Evolutionary conservation across 2,797 vertebrate genomes (phyloP).

Genomic region (Lemur catta): DNA sequence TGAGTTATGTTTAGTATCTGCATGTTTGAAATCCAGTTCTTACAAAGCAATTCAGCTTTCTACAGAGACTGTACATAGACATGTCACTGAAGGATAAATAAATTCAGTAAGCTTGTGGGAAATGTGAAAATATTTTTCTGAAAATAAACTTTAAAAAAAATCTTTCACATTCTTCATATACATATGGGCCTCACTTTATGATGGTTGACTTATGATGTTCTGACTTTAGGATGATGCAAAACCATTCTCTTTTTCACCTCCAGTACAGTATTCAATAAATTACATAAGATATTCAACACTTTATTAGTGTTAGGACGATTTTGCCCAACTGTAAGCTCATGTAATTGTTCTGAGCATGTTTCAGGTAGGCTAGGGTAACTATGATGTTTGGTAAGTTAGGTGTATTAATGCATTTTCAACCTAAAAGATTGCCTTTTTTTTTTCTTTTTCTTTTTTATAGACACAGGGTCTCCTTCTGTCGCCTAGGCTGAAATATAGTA

Average conservation of each 20-base stretch:
- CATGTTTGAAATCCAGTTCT: not conserved
- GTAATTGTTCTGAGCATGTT: not conserved
- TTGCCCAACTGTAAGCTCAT: not conserved
- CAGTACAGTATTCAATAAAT: not conserved
- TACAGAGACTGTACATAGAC: not conserved
- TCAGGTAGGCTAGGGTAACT: not conserved
- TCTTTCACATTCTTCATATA: not conserved
- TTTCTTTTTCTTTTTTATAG: too few relatives aligned
- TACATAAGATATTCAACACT: not conserved
- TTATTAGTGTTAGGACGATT: not conserved
- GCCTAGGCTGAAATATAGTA: not conserved
- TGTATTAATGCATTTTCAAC: not conserved
- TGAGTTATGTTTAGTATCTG: not conserved
- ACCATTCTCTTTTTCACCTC: not conserved
- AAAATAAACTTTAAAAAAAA: not conserved
- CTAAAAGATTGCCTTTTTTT: too few relatives aligned
- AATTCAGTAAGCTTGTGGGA: not conserved
- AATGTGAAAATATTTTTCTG: constrained; percentile 10
- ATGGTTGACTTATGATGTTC: not conserved
- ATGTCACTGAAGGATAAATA: not conserved
- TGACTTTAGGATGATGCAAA: not conserved
- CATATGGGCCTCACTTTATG: not conserved
- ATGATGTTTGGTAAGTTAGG: not conserved
- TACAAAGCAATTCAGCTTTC: not conserved
- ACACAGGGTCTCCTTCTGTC: not conserved